A percentile compares a stretch with the other conserved stretches of the same genome.
Conservation (phyloP, 2,113 vertebrate species). For the Speoplatyrhinus poulsoni region DNA sequence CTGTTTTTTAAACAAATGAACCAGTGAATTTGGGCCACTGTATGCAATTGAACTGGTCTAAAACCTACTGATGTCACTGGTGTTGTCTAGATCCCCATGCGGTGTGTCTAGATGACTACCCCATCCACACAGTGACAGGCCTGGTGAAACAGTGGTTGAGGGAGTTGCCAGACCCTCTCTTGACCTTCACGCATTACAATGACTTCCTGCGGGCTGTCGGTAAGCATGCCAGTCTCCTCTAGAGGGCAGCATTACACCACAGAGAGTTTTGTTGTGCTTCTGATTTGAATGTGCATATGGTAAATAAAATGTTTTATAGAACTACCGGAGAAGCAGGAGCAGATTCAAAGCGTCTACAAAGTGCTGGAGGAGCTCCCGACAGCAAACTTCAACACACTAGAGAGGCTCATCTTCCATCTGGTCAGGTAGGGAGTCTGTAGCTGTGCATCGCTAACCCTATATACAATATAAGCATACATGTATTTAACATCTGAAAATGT, state of each 20-base stretch:
- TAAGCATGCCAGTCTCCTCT: conserved; percentile 65
- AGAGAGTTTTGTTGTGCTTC: neutral
- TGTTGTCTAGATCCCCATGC: conserved; percentile 77
- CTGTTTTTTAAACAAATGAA: too few relatives aligned
- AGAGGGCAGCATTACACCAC: conserved; percentile 17
- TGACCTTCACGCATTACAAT: conserved; percentile 91
- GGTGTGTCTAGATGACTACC: conserved; percentile 89
- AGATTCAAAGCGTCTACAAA: conserved; percentile 87
- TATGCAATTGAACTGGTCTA: neutral
- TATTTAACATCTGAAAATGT: too few relatives aligned
- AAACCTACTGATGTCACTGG: neutral
- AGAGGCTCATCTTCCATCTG: conserved; percentile 93
- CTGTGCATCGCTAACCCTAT: neutral
- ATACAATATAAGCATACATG: too few relatives aligned
- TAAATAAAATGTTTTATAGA: conserved; percentile 69
- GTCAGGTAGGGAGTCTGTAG: conserved; percentile 81
- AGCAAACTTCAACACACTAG: conserved; percentile 86
- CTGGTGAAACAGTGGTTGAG: conserved; percentile 96
- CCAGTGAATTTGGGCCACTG: too few relatives aligned
- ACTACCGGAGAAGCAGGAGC: conserved; percentile 91
- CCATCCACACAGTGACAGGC: conserved; percentile 93
- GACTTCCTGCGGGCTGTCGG: conserved; percentile 94
- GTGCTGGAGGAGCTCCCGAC: conserved; percentile 88
- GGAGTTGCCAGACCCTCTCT: conserved; percentile 92
- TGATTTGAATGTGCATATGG: neutral